Evolutionary conservation across 2,888 invertebrate species (phyloP), one percentile per base, ranked within the genome.

Genomic region (Calameuta idolon): DNA sequence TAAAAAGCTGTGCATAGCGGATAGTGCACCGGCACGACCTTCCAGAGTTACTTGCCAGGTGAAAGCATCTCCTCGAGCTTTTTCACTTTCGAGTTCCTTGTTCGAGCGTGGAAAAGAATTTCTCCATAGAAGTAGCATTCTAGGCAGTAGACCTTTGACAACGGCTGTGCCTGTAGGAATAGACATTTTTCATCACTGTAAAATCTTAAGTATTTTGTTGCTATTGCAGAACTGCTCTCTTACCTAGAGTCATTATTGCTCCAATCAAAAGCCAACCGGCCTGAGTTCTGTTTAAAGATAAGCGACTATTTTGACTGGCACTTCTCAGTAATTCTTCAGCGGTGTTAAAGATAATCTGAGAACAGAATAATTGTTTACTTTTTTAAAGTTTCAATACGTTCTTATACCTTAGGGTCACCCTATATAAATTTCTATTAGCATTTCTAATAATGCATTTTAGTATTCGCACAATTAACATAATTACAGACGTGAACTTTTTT

Each of bases 41-140:
- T 99, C 99, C 77, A 99, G 92, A 0, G 99, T 98, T 71, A 99
- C 97, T 94, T 98, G 98, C 99, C 99, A 99, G n/a, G 99, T 99
- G 90, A 99, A 99, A 0, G 98, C 97, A 92, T 99, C 99, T 11
- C 98, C 96, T 87, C 99, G 94, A 30, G 97, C 95, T 87, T 98
- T 98, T 92, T 99, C 99, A 0, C 98, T 97, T 90, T 99, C 99
- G 30, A 99, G 93, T 92, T 99, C 99, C 89, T 99, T 99, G 69
- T 96, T 95, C 0, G 98, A 98, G 75, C 99, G 94, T 0, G 99
- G 99, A 92, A 99, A 99, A 35, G 98, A 98, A 91, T 99, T 99
- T 84, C 98, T 95, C 99, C 99, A 99, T 4, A 99, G 92, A 23
- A 99, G 92, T 84, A 99, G 91, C 97, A 99, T 98, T 80, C 99